Conservation (phyloP, 2,113 vertebrate species). For the Sylvilagus bachmani region DNA sequence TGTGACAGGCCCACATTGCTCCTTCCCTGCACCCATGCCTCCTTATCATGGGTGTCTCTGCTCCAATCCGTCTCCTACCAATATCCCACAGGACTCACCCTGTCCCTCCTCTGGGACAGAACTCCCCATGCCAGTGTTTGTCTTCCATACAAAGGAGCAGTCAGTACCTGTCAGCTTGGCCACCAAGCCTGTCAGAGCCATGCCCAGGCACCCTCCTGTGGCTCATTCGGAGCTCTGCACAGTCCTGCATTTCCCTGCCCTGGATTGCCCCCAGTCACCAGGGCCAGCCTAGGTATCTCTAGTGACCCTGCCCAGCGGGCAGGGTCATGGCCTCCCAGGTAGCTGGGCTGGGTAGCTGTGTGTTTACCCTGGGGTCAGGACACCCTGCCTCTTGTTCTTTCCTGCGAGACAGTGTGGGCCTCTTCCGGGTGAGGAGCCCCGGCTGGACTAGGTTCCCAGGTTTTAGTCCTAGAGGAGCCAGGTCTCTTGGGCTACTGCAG, state of each 20-base stretch:
- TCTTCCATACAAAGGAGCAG: not conserved
- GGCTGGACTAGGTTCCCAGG: not conserved
- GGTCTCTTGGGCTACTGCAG: too few species aligned
- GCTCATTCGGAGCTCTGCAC: not conserved
- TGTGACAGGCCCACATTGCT: accelerated
- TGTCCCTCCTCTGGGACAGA: not conserved
- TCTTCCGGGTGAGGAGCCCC: not conserved
- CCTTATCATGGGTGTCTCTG: not conserved
- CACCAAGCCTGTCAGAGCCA: not conserved
- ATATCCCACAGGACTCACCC: not conserved
- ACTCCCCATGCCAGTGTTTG: not conserved
- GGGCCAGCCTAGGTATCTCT: accelerated
- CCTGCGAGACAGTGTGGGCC: too few species aligned
- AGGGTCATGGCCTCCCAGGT: not conserved
- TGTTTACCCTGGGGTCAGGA: not conserved
- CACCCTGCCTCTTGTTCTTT: too few species aligned
- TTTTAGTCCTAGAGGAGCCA: not conserved
- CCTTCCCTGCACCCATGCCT: accelerated
- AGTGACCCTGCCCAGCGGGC: not conserved
- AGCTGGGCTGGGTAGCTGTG: not conserved
- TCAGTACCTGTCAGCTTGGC: not conserved
- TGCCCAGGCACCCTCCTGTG: not conserved
- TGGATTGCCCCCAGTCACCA: too few species aligned
- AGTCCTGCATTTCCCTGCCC: too few species aligned
- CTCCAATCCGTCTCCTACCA: too few species aligned